Conservation (phyloP, 2,888 invertebrate genomes). For the Mythimna albipuncta region DNA sequence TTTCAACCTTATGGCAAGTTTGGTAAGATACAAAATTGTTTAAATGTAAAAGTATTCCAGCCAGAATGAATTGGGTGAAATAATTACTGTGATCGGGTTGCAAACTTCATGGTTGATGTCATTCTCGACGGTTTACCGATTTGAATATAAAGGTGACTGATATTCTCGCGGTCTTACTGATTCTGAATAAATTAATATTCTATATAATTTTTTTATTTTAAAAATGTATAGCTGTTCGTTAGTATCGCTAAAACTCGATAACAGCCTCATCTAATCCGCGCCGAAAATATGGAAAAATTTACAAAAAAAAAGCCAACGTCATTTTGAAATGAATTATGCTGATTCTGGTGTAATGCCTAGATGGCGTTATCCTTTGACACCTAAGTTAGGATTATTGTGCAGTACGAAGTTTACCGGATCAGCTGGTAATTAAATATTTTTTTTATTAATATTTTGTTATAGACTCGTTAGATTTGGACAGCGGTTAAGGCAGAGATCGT, state of each 20-base stretch:
- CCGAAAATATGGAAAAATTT: no score
- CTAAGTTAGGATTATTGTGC: no score
- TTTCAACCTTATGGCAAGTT: neutral
- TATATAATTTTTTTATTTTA: no score
- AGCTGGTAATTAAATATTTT: neutral
- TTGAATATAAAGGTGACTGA: conserved; percentile 24
- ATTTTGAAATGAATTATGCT: no score
- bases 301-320: no score
- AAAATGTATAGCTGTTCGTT: no score
- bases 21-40: conserved; percentile 13
- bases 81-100: conserved; percentile 30
- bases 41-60: conserved; percentile 2
- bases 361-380: no score
- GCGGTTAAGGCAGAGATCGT: conserved; percentile 12
- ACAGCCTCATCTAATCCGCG: no score
- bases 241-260: no score
- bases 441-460: neutral
- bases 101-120: conserved; percentile 34
- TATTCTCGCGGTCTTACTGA: conserved; percentile 19
- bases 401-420: no score
- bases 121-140: conserved; percentile 48
- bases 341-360: no score
- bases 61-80: conserved; percentile 33
- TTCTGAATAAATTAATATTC: neutral
- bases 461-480: conserved; percentile 1